Evolutionary conservation across 2,797 vertebrate species (phyloP), one percentile per base, ranked within the genome.

Genomic region (Sciurus vulgaris): DNA sequence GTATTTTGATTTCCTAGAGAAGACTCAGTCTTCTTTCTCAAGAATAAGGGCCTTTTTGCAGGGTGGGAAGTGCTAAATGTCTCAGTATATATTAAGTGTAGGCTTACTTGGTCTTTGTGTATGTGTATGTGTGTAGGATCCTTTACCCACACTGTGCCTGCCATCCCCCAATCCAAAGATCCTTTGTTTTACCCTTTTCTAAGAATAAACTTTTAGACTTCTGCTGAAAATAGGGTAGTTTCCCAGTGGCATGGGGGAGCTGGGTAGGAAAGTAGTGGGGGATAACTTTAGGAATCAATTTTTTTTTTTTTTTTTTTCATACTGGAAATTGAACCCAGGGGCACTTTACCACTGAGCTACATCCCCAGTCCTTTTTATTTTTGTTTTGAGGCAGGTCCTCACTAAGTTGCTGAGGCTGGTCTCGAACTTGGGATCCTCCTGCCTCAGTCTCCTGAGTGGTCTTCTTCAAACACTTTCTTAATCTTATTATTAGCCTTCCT

Each of bases 141-240:
- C 54, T 61, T 38, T 93, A 56, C 54, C 44, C 11, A 73, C 41
- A 14, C 76, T 79, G 18, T 86, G 24, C 70, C 44, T 94, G 56
- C 35, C 41, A 54, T 63, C 56, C 41, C 59, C 69, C 12, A 51
- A 13, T 91, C 77, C 67, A 96, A 91, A 93, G 61, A 73, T n/a
- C 56, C 33, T 44, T 44, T 59, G 33, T 85, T 90, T 93, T 85
- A 90, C 44, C 15, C 18, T 92, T 72, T 88, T 90, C 73, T 96
- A 41, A 94, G 63, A 85, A 38, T 92, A 87, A 49, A 69, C 11
- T 77, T 96, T 14, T 9, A 86, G 41, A 38, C 38, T 73, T 76
- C 28, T 83, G 65, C 49, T 72, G 28, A 22, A 85, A 81, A 61
- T 56, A 90, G 51, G 41, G 22, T 73, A 44, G 30, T 89, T 73